Conservation (phyloP, 2,888 invertebrate genomes). For the Temnothorax rugatulus region DNA sequence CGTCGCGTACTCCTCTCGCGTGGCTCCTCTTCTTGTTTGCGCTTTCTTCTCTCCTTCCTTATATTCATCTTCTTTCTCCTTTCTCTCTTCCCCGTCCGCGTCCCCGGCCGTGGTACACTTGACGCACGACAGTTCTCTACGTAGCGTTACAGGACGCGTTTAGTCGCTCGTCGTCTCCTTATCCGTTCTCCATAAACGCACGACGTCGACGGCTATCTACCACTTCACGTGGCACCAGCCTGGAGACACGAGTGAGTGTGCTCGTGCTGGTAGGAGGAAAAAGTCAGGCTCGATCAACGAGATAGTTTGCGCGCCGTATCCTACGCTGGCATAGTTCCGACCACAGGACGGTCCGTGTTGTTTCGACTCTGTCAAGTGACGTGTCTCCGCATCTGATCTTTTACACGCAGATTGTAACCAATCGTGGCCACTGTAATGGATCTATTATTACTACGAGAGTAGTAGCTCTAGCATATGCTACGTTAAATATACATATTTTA, state of each 20-base stretch:
- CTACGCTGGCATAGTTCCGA: conserved; percentile 23
- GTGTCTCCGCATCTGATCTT: background rate
- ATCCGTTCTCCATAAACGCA: conserved; percentile 65
- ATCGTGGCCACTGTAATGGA: background rate
- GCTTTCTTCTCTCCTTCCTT: conserved; percentile 58
- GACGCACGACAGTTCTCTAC: conserved; percentile 71
- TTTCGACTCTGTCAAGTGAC: conserved; percentile 26
- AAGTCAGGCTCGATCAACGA: conserved; percentile 67
- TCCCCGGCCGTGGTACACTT: conserved; percentile 71
- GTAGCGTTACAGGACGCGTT: conserved; percentile 70
- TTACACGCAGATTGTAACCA: conserved; percentile 3
- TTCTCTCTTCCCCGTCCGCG: conserved; percentile 56
- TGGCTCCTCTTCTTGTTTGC: conserved; percentile 70
- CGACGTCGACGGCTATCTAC: conserved; percentile 72
- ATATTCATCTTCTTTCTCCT: conserved; percentile 47
- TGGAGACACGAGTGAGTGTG: conserved; percentile 72
- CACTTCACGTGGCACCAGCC: conserved; percentile 76
- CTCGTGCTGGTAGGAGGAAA: conserved; percentile 49
- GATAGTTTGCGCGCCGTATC: conserved; percentile 69
- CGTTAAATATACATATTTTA: background rate
- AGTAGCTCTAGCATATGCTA: background rate
- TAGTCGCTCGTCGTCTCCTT: conserved; percentile 63
- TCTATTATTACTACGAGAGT: conserved; percentile 15
- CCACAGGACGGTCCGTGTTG: conserved; percentile 1
- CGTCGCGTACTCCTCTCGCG: conserved; percentile 77